Evolutionary conservation across 2,113 vertebrate species (phyloP), one percentile per base, ranked within the genome.

Genomic region (Rissa tridactyla): DNA sequence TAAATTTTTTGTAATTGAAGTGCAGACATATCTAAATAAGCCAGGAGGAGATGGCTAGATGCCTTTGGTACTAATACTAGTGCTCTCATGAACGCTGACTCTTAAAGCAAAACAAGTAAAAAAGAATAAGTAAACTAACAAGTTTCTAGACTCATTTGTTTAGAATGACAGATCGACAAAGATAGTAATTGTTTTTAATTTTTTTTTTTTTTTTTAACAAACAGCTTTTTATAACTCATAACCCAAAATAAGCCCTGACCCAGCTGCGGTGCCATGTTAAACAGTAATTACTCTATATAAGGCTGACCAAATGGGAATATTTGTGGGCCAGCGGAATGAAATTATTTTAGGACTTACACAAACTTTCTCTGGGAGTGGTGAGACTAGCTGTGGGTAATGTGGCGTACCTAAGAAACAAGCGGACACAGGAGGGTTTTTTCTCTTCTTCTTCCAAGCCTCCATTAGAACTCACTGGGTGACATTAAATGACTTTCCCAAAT

Each of bases 221-320:
- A 96, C 75, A 91, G 73, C 66, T 96, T 98, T 97, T 98, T 98
- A 94, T 97, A 98, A 89, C 96, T 95, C 69, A 51, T 25, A 77
- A 65, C 57, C 65, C 90, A 94, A 98, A 98, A 97, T 97, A 98
- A 88, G 93, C 91, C 90, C 95, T 79, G 85, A 23, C 52, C 92
- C 65, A 93, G 93, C 69, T 92, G 92, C 2, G 4, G 73, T 92
- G 96, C 91, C 86, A 82, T 94, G 90, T 95, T 94, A 95, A 97
- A 97, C 97, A 98, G 96, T 93, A 97, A 69, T 94, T 94, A 94
- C 76, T 96, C 88, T 97, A 94, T 90, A 86, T 84, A 94, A 87
- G 68, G 89, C 95, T 95, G 90, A 70, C 97, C 95, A 93, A 94
- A 88, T 11, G 91, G 88, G 89, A 92, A 94, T 84, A 78, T 92